These are phyloP conservation scores for Idris sp. DNA, from an alignment of 1,140 invertebrate genomes.

Conservation along the genomic window DNA sequence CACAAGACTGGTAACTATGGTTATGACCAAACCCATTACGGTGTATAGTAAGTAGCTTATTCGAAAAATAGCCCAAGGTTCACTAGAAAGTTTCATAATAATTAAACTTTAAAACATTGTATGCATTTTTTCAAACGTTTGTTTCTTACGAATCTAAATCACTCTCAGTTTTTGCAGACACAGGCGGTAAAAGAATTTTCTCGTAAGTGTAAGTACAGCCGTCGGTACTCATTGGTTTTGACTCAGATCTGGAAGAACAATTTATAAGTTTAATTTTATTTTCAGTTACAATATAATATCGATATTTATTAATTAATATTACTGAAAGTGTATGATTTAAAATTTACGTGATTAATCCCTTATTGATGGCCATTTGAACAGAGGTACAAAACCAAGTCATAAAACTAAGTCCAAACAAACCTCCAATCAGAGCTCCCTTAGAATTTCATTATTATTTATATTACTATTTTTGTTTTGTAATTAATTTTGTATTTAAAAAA, in stretches of 20 bases:
- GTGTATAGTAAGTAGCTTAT: constrained; percentile 87
- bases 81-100: constrained; percentile 65
- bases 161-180: constrained; percentile 65
- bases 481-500: neutral
- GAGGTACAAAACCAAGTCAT: constrained; percentile 91
- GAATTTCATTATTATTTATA: too few species aligned
- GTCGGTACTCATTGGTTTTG: constrained; percentile 83
- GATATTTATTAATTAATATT: too few species aligned
- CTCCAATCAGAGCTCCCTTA: constrained; percentile 89
- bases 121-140: constrained; percentile 10
- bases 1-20: constrained; percentile 81
- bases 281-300: too few species aligned
- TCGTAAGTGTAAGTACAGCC: constrained; percentile 91
- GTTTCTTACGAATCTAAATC: constrained; percentile 55
- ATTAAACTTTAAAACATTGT: neutral
- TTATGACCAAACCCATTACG: constrained; percentile 80
- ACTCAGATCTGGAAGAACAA: constrained; percentile 75
- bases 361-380: constrained; percentile 84
- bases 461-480: constrained; percentile 26
- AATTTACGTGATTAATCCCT: too few species aligned
- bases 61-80: constrained; percentile 81
- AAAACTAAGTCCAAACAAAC: constrained; percentile 83
- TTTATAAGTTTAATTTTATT: constrained; percentile 68
- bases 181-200: constrained; percentile 75
- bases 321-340: too few species aligned